These are phyloP conservation scores for Tupaia tana DNA, from an alignment of 2,113 vertebrate genomes.

Conservation along the genomic window DNA sequence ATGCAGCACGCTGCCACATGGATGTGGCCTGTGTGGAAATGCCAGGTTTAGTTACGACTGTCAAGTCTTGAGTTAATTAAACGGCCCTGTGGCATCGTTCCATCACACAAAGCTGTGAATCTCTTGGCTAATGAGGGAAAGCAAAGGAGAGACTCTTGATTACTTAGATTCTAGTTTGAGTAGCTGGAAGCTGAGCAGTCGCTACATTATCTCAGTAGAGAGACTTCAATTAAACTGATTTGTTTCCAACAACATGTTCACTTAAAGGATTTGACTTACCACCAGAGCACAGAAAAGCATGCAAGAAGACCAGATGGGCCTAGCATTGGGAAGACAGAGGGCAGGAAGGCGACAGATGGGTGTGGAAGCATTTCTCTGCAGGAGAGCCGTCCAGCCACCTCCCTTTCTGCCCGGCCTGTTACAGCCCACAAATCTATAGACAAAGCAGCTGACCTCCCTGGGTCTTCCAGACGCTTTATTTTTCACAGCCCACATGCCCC, in stretches of 20 bases:
- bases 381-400: background rate
- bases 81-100: background rate
- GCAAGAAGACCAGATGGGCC: slow-evolving; percentile 45
- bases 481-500: fast-evolving
- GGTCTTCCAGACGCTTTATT: background rate
- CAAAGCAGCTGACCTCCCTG: background rate
- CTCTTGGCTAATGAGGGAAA: background rate
- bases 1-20: fast-evolving
- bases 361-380: background rate
- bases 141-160: background rate
- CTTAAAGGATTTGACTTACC: background rate
- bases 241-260: background rate
- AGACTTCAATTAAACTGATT: background rate
- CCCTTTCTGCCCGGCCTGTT: background rate
- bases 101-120: background rate
- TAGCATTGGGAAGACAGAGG: background rate
- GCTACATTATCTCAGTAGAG: slow-evolving; percentile 29
- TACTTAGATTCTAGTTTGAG: background rate
- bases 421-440: background rate
- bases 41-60: background rate
- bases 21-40: background rate
- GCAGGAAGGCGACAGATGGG: slow-evolving; percentile 31
- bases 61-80: background rate
- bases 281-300: background rate
- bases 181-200: background rate